Evolutionary conservation across 2,797 vertebrate genomes (phyloP).

Genomic region (Hafferia zeledoni): DNA sequence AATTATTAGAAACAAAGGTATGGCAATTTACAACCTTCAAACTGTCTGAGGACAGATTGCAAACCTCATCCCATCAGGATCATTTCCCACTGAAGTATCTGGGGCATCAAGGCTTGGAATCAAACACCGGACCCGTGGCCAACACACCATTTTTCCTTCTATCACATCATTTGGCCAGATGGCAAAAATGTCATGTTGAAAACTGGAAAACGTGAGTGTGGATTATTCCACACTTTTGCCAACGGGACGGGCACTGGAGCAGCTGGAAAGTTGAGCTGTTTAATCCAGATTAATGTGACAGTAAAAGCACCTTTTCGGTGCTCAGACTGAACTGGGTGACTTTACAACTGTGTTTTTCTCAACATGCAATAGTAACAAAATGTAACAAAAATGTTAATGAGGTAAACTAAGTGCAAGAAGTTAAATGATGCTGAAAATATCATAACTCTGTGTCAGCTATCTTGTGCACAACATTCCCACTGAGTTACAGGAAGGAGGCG

Average conservation of each 20-base stretch:
- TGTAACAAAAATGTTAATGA: conserved; percentile 46
- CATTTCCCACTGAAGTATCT: neutral
- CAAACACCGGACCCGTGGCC: neutral
- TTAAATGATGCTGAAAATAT: conserved; percentile 30
- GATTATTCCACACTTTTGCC: neutral
- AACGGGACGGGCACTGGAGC: neutral
- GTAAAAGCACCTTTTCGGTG: neutral
- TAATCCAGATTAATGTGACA: neutral
- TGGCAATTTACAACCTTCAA: conserved; percentile 28
- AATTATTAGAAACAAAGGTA: conserved; percentile 22
- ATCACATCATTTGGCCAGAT: neutral
- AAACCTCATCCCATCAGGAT: neutral
- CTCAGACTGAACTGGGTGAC: neutral
- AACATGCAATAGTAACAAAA: neutral
- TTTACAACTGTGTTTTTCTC: neutral
- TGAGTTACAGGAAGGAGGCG: conserved; percentile 31
- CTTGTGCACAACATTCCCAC: neutral
- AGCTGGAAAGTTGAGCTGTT: neutral
- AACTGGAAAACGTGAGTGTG: neutral
- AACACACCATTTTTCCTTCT: conserved; percentile 8
- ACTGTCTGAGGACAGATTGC: neutral
- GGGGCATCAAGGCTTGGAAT: conserved; percentile 45
- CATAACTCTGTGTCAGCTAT: conserved; percentile 16
- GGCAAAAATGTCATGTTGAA: neutral
- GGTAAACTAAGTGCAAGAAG: conserved; percentile 38